A percentile compares a stretch with the other conserved stretches of the same genome.
These are phyloP conservation scores for Lypha dubia DNA, from an alignment of 2,888 invertebrate species.

Conservation along the genomic window DNA sequence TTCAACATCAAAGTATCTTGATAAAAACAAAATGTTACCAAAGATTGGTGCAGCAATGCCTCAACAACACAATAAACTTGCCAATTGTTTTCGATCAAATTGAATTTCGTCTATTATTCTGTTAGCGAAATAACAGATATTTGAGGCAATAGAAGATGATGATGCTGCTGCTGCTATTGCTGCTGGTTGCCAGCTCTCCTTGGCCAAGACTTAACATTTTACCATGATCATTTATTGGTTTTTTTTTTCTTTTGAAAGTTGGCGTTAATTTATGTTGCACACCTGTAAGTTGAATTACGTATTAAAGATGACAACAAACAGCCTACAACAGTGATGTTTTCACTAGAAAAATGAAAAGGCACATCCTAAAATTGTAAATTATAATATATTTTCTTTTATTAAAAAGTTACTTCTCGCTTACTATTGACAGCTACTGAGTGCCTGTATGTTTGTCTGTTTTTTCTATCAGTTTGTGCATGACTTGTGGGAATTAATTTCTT, in stretches of 20 bases:
- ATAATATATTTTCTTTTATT: slow-evolving; percentile 3
- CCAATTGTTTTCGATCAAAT: slow-evolving; percentile 60
- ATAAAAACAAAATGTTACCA: slow-evolving; percentile 52
- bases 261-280: slow-evolving; percentile 80
- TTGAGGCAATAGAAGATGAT: slow-evolving; percentile 29
- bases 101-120: slow-evolving; percentile 48
- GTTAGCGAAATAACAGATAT: slow-evolving; percentile 8
- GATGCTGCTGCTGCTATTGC: too few relatives aligned
- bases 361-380: slow-evolving; percentile 59
- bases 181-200: slow-evolving; percentile 46
- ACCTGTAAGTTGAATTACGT: slow-evolving; percentile 78
- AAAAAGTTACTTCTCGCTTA: slow-evolving; percentile 30
- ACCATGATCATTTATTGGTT: slow-evolving; percentile 15
- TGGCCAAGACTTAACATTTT: not conserved
- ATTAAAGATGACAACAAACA: slow-evolving; percentile 57
- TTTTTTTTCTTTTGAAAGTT: slow-evolving; percentile 55
- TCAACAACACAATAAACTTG: slow-evolving; percentile 37
- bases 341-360: slow-evolving; percentile 16
- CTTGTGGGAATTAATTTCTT: slow-evolving; percentile 46
- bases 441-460: not conserved
- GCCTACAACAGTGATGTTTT: slow-evolving; percentile 26
- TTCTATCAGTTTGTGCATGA: not conserved
- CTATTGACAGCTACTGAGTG: slow-evolving; percentile 44
- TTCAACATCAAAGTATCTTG: slow-evolving; percentile 50
- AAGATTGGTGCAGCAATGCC: slow-evolving; percentile 18